These are phyloP conservation scores for Automeris io DNA, from an alignment of 2,888 invertebrate genomes.

Conservation along the genomic window DNA sequence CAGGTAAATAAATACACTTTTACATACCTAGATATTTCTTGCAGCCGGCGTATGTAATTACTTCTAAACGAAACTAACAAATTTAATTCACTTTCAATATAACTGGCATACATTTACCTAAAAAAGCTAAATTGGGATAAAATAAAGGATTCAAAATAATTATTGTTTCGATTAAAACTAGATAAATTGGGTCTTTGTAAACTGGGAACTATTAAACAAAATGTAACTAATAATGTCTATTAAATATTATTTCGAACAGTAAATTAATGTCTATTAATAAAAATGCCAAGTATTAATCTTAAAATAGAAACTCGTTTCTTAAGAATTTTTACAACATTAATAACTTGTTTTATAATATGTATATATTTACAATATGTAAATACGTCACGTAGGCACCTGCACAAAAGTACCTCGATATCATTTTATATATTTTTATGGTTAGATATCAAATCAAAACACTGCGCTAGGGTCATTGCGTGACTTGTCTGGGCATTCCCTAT, in stretches of 20 bases:
- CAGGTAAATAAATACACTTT: constrained; percentile 39
- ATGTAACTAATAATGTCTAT: no score
- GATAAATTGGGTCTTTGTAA: no score
- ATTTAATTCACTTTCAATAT: no score
- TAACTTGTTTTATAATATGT: not conserved
- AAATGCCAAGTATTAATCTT: no score
- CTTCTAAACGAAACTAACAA: constrained; percentile 15
- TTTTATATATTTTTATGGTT: constrained; percentile 15
- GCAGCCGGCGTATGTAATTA: constrained; percentile 16
- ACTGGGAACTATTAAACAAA: no score
- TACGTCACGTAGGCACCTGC: not conserved
- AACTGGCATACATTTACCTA: no score
- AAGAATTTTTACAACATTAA: not conserved
- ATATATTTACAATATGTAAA: no score
- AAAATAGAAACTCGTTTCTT: not conserved
- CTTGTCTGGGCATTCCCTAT: constrained; percentile 20
- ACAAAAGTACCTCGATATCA: not conserved
- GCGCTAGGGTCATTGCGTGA: constrained; percentile 30
- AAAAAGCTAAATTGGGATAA: no score
- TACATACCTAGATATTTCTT: constrained; percentile 9
- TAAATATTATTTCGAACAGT: no score
- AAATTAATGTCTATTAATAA: no score
- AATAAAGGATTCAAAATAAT: no score
- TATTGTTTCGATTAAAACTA: no score
- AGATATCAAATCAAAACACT: constrained; percentile 31